Conservation (phyloP, 2,113 vertebrate genomes). For the Promerops cafer region DNA sequence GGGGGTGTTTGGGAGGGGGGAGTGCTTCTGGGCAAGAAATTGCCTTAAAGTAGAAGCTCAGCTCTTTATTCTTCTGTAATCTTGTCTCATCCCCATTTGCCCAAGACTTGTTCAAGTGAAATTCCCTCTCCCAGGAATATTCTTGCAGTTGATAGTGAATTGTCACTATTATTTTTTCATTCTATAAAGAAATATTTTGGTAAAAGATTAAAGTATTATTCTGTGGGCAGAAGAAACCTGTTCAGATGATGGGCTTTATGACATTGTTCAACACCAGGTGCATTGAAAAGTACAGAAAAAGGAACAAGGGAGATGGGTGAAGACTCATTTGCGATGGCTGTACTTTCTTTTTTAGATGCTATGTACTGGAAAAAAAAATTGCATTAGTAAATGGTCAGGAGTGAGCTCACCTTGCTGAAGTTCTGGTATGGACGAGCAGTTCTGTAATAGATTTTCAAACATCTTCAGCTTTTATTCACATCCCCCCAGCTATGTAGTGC, state of each 20-base stretch:
- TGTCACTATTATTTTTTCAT: background rate
- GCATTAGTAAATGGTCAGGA: background rate
- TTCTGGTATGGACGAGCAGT: background rate
- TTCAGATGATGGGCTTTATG: background rate
- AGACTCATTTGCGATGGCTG: background rate
- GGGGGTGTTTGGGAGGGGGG: background rate
- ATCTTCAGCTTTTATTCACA: background rate
- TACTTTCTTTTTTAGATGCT: background rate
- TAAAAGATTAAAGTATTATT: background rate
- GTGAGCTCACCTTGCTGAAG: background rate
- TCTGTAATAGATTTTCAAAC: background rate
- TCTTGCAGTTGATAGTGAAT: background rate
- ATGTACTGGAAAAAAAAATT: background rate
- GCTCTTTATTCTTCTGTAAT: background rate
- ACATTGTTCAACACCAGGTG: background rate
- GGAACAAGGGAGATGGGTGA: background rate
- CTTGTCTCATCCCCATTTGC: background rate
- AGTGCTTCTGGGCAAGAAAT: background rate
- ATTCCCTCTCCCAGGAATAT: background rate
- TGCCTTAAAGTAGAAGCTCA: background rate
- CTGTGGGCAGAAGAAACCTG: background rate
- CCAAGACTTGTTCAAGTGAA: background rate
- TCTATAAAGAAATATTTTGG: background rate
- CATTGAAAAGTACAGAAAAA: background rate
- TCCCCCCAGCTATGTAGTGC: background rate